Percentiles rank a stretch among this genome's conserved stretches.
phyloP scores from a whole-genome alignment of 2,888 invertebrate species.

The Helleia helle region DNA sequence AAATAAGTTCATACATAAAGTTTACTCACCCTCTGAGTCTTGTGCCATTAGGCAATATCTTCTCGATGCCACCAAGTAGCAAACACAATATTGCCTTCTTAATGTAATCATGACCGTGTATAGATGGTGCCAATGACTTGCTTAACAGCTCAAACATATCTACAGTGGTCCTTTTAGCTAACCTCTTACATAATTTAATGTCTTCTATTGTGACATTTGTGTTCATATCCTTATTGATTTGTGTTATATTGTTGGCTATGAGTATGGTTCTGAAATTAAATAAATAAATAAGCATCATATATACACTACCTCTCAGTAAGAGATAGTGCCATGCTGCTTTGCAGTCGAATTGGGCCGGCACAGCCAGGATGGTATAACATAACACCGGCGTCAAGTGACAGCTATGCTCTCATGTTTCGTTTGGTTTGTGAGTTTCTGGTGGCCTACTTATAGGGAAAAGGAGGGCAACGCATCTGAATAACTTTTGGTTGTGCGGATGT shows the following conservation, averaged over 20 bases:
- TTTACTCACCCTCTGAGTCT: constrained; percentile 84
- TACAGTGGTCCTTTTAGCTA: constrained; percentile 79
- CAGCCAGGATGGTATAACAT: too few species aligned
- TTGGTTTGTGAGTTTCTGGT: too few species aligned
- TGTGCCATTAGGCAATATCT: constrained; percentile 92
- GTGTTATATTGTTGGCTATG: constrained; percentile 93
- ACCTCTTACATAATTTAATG: constrained; percentile 88
- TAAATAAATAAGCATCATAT: too few species aligned
- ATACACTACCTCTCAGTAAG: too few species aligned
- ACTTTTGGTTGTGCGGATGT: too few species aligned
- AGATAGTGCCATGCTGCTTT: too few species aligned
- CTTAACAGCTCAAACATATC: constrained; percentile 93
- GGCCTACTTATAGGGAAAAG: too few species aligned
- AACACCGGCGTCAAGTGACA: too few species aligned
- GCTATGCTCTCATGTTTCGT: too few species aligned
- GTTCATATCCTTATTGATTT: constrained; percentile 90
- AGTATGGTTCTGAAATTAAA: constrained; percentile 84
- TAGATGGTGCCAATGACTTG: constrained; percentile 96
- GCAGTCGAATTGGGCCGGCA: too few species aligned
- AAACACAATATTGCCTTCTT: constrained; percentile 97
- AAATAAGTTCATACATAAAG: neutral
- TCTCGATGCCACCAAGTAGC: constrained; percentile 96
- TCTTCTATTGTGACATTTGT: constrained; percentile 88
- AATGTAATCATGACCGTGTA: constrained; percentile 96
- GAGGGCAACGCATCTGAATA: too few species aligned